A percentile compares a stretch with the other conserved stretches of the same genome.
These are phyloP conservation scores for Scrobipalpa costella DNA, from an alignment of 2,888 invertebrate genomes.

Conservation along the genomic window DNA sequence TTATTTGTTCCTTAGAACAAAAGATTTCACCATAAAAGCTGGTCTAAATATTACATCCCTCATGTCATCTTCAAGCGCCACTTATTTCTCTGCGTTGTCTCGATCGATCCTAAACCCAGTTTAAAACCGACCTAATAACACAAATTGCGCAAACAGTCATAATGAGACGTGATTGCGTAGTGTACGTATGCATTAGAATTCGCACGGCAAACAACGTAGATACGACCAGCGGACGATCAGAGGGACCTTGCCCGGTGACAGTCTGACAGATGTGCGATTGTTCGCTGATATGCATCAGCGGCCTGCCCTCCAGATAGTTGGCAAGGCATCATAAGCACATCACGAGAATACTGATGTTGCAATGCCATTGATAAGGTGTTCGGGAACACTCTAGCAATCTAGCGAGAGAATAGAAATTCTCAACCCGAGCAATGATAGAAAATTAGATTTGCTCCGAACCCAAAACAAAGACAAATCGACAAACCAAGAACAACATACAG, in stretches of 20 bases:
- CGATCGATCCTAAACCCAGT: no score
- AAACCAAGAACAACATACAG: no score
- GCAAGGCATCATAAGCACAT: neutral
- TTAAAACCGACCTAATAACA: constrained; percentile 23
- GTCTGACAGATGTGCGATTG: constrained; percentile 70
- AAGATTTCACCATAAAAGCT: neutral
- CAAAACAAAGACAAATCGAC: no score
- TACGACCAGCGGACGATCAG: no score
- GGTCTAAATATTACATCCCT: neutral
- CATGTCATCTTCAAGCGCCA: no score
- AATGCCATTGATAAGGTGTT: neutral
- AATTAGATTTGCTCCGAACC: no score
- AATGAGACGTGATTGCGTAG: constrained; percentile 58
- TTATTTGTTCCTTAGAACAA: neutral
- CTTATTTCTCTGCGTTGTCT: no score
- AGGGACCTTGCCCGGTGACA: constrained; percentile 69
- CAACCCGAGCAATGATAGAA: no score
- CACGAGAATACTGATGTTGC: constrained; percentile 4
- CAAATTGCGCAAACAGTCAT: constrained; percentile 29
- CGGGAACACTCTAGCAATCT: neutral
- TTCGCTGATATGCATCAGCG: constrained; percentile 63
- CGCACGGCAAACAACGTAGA: constrained; percentile 55
- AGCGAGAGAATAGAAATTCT: no score
- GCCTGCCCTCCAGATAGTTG: constrained; percentile 34
- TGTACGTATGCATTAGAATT: no score